phyloP scores from a whole-genome alignment of 2,113 vertebrate genomes.

The Tetrao urogallus region DNA sequence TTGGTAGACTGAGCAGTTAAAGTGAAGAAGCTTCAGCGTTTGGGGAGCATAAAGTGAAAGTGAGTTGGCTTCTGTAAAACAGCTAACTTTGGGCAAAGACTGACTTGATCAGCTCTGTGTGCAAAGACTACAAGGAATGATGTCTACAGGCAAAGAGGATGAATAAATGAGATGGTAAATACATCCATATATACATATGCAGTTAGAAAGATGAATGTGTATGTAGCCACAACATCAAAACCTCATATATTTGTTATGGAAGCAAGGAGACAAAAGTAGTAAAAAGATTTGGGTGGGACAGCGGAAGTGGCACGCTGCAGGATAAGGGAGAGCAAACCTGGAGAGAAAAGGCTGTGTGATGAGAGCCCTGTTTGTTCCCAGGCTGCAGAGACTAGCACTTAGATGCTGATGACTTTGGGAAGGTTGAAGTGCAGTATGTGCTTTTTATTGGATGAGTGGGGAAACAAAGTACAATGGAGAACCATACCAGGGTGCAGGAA shows the following conservation, averaged over 20 bases:
- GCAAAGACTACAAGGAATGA: background rate
- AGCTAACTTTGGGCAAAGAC: background rate
- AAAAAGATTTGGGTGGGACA: background rate
- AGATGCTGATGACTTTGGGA: slow-evolving; percentile 37
- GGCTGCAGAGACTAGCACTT: background rate
- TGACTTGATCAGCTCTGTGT: slow-evolving; percentile 1
- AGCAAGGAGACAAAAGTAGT: slow-evolving; percentile 7
- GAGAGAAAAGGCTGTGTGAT: background rate
- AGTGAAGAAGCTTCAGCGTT: background rate
- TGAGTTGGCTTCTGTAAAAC: background rate
- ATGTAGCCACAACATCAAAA: background rate
- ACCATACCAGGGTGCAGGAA: background rate
- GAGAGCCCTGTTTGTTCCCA: slow-evolving; percentile 19
- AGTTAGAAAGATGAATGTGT: background rate
- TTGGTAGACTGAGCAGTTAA: background rate
- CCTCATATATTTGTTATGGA: background rate
- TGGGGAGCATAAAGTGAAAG: background rate
- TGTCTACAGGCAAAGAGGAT: background rate
- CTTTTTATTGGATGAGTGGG: background rate
- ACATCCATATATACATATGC: background rate
- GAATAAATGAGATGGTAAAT: slow-evolving; percentile 10
- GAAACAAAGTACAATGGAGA: background rate
- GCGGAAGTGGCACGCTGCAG: background rate
- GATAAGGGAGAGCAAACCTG: background rate
- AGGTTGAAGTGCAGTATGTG: background rate